phyloP scores from a whole-genome alignment of 2,888 invertebrate species.

The Microchrysa polita region DNA sequence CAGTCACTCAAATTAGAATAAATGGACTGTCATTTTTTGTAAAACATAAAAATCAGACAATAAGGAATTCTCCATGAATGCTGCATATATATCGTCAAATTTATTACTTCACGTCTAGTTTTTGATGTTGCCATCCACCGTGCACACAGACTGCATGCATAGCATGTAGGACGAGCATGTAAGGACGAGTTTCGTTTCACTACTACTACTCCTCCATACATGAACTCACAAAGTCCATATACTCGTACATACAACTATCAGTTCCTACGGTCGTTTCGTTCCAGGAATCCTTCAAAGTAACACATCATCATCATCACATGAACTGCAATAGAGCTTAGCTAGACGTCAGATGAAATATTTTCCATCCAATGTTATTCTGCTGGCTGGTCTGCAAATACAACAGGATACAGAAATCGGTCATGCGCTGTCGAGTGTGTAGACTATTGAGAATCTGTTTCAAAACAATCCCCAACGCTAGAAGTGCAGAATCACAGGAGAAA shows the following conservation, averaged over 20 bases:
- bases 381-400: no score
- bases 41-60: conserved; percentile 28
- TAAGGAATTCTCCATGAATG: not conserved
- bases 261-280: no score
- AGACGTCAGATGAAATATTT: no score
- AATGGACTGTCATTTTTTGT: conserved; percentile 31
- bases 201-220: no score
- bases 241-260: no score
- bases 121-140: conserved; percentile 14
- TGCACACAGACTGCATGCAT: no score
- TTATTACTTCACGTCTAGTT: conserved; percentile 29
- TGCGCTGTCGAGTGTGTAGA: conserved; percentile 23
- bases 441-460: not conserved
- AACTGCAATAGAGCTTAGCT: no score
- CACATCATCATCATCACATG: no score
- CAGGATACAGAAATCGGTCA: not conserved
- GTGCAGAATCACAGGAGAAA: not conserved
- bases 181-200: conserved; percentile 4
- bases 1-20: conserved; percentile 41
- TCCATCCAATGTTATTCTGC: no score
- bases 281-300: no score
- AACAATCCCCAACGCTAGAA: not conserved
- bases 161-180: no score
- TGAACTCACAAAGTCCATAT: no score
- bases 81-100: conserved; percentile 6